Evolutionary conservation across 2,113 vertebrate genomes (phyloP), one percentile per base, ranked within the genome.

Genomic region (Ciconia boyciana): DNA sequence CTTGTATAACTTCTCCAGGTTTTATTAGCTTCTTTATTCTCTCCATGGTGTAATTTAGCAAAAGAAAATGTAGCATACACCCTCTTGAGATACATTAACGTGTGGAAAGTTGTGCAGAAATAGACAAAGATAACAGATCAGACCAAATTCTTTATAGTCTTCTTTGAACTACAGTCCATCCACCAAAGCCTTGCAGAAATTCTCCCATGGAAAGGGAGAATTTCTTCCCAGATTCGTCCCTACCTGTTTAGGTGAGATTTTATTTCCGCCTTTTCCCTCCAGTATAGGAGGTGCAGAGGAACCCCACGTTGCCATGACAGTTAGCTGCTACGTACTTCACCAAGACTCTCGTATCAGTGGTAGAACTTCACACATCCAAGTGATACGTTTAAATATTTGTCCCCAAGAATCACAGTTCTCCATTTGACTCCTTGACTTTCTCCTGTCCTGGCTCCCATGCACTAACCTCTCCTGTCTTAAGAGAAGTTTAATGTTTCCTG

Each of bases 281-380:
- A 21, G 17, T 29, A 43, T 9, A 46, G 39, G 29, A 77, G 31
- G 18, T 28, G 5, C 24, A 3, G 2, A 41, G 49, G 52, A 82
- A 29, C 25, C 4, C 25, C 24, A 10, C 0, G 1, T 32, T 82
- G 31, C 60, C 0, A 0, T 65, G 64, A 9, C 15, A 12, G 9
- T 31, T 90, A 12, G 5, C 17, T 79, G 16, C 62, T 48, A 34
- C 3, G 0, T 78, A 18, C 41, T 78, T 71, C 48, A 41, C 28
- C 25, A 34, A 34, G 65, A 14, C 36, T 36, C 16, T 55, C 34
- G 9, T 76, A 2, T 49, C 6, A 5, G 13, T 91, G 81, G n/a
- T 82, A 77, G 69, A 92, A 71, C 52, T 80, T 91, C 5, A 28
- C 44, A 21, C 7, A 12, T 39, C 18, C 28, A 46, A 64, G 22